Percentiles rank a stretch among this genome's conserved stretches.
These are phyloP conservation scores for Carassius auratus DNA, from an alignment of 2,113 vertebrate genomes.

Conservation along the genomic window DNA sequence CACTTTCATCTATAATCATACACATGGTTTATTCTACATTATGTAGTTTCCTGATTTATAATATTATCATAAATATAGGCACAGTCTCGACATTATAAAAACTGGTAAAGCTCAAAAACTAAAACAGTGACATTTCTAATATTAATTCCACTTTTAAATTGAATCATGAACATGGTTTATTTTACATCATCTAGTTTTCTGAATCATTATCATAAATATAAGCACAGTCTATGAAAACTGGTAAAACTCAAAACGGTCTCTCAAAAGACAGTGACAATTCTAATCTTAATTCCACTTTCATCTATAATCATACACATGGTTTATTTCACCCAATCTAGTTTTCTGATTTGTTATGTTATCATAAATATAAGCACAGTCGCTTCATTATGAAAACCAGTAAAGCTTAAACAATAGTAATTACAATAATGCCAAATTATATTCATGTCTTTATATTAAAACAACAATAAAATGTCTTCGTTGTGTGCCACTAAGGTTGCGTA, in stretches of 20 bases:
- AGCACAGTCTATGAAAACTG: not conserved
- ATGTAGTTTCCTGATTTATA: not conserved
- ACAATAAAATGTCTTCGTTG: no score
- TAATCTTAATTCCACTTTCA: not conserved
- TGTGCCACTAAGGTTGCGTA: not conserved
- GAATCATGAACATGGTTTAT: not conserved
- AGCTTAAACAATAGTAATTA: not conserved
- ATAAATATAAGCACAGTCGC: not conserved
- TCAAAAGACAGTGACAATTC: not conserved
- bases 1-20: not conserved
- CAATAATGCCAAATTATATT: no score
- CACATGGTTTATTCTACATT: not conserved
- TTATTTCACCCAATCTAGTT: no score
- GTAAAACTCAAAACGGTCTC: no score
- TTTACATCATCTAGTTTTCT: not conserved
- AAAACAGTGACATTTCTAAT: not conserved
- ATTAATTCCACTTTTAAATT: not conserved
- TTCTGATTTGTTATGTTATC: not conserved
- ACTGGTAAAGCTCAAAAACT: not conserved
- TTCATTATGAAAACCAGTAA: not conserved
- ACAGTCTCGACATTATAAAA: no score
- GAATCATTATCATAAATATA: no score
- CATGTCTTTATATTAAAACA: not conserved
- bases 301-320: no score
- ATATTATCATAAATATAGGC: no score